Evolutionary conservation across 2,113 vertebrate species (phyloP).

Genomic region (Pseudonaja textilis): DNA sequence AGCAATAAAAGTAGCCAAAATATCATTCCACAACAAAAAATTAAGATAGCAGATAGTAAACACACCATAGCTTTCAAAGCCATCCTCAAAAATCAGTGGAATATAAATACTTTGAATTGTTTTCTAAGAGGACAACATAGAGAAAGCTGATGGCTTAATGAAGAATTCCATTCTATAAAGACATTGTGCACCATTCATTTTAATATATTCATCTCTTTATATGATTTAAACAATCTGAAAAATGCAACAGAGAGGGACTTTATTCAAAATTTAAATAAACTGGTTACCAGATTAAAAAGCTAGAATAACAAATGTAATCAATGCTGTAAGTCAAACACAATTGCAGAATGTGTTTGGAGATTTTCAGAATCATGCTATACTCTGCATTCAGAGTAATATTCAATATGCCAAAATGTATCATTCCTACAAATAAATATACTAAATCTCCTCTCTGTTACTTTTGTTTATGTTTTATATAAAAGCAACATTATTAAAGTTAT

Average conservation of each 20-base stretch:
- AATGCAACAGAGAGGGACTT: neutral
- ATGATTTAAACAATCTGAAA: neutral
- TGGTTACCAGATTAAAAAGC: neutral
- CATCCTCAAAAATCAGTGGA: neutral
- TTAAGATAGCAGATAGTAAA: neutral
- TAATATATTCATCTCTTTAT: neutral
- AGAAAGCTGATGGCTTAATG: neutral
- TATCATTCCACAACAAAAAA: neutral
- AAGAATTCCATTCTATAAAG: neutral
- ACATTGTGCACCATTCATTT: neutral
- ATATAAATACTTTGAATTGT: neutral
- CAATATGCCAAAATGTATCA: neutral
- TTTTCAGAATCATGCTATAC: neutral
- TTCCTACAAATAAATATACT: neutral
- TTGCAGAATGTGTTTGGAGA: neutral
- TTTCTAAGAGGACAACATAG: neutral
- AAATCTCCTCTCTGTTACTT: neutral
- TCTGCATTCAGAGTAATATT: neutral
- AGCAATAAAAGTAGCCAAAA: slow-evolving; percentile 3
- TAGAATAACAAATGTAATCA: neutral
- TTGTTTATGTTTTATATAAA: neutral
- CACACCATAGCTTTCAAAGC: neutral
- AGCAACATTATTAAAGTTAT: neutral
- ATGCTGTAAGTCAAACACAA: neutral
- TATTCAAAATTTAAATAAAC: neutral